Base-by-base conservation (phyloP, 2,113 vertebrate genomes). In the Laticauda colubrina region DNA sequence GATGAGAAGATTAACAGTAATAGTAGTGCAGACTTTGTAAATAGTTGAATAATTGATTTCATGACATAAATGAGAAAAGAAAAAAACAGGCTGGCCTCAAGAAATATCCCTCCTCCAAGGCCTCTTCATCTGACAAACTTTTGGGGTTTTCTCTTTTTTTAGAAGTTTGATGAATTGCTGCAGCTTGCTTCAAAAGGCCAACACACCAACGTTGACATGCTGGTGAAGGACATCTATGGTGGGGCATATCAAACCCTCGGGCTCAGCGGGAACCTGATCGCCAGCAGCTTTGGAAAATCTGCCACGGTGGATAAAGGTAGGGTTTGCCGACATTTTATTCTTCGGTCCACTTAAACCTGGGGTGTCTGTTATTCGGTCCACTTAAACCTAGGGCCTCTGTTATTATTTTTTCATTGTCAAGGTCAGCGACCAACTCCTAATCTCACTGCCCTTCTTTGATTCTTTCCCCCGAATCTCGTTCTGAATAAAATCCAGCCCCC, bases 261-360 rank as follows among this genome's bases (percentile, higher is more conserved):
- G 24, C 96, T 99, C 85, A 99, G 99, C 1, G 99, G 99, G 29
- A 99, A 98, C 92, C 98, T 99, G 59, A 99, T 99, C 3, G 99
- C 99, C 0, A 99, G 99, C 97, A 99, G 99, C 96, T 99, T 99
- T 14, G 99, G 99, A 88, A 99, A 99, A 90, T 99, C 99, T 15
- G 98, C 99, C 43, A 99, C 98, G 1, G 97, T 98, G 7, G 98
- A 99, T 96, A 98, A 97, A 99, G 99, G 99, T 99, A 98, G 43
- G 45, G 45, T 0, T 45, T 34, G 1, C 20, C 23, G 9, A 48
- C 85, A 2, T 1, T 24, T 10, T 11, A 14, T 23, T 11, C 45
- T 51, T 87, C 2, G 2, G 45, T 51, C 45, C 23, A 4, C 21
- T 12, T 43, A 45, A 85, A 5, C 43, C 0, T 24, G 45, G 5